Evolutionary conservation across 2,113 vertebrate genomes (phyloP).

Genomic region (Eonycteris spelaea): DNA sequence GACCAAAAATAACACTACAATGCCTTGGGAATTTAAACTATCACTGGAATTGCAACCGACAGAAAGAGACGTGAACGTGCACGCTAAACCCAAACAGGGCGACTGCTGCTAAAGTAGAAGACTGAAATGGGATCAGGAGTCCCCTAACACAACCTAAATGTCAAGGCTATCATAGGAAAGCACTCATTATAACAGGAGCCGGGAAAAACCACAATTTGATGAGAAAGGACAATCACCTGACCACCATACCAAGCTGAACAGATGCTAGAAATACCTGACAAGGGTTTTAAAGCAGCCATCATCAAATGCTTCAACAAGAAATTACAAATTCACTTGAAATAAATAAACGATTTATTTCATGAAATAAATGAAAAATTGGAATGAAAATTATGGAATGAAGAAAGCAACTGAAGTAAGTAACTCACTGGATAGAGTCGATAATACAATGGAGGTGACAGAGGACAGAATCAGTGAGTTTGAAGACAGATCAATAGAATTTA

Average conservation of each 20-base stretch:
- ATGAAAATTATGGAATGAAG: background rate
- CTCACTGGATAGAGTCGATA: background rate
- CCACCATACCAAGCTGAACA: background rate
- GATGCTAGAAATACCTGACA: background rate
- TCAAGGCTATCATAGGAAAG: background rate
- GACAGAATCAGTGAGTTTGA: background rate
- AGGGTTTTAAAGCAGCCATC: background rate
- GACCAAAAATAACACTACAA: background rate
- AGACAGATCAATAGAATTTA: constrained; percentile 12
- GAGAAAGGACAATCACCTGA: background rate
- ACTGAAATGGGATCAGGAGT: background rate
- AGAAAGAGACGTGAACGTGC: background rate
- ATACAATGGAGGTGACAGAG: background rate
- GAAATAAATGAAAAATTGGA: too few relatives aligned
- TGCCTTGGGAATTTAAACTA: background rate
- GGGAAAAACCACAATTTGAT: background rate
- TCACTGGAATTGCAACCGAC: background rate
- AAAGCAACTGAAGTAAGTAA: constrained; percentile 13
- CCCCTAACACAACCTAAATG: background rate
- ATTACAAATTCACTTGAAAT: constrained; percentile 23
- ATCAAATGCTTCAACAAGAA: background rate
- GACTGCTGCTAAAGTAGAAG: background rate
- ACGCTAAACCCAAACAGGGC: background rate
- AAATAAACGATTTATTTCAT: background rate
- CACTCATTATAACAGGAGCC: background rate